A percentile compares a stretch with the other conserved stretches of the same genome.
These are phyloP conservation scores for Acrocyrtus sp. DNA, from an alignment of 2,888 invertebrate genomes.

Conservation along the genomic window DNA sequence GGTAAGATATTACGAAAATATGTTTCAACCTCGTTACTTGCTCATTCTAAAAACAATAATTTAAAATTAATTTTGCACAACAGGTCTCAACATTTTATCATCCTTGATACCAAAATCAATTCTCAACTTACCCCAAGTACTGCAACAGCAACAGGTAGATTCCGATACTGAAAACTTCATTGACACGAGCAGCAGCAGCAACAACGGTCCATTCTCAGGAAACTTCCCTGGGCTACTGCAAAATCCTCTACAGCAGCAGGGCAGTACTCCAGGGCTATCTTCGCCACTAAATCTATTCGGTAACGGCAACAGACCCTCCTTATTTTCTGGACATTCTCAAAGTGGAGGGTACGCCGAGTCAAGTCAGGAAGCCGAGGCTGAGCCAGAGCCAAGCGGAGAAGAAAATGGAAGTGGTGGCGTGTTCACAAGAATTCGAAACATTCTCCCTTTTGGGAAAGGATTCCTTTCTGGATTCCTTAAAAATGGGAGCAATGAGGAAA, in stretches of 20 bases:
- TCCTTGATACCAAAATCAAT: slow-evolving; percentile 23
- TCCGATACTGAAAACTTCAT: background rate
- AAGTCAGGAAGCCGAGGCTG: slow-evolving; percentile 5
- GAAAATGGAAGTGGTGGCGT: background rate
- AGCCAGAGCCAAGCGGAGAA: background rate
- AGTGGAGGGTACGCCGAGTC: no score
- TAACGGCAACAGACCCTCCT: background rate
- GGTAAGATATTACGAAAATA: slow-evolving; percentile 1
- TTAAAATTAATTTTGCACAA: background rate
- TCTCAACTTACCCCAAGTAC: slow-evolving; percentile 11
- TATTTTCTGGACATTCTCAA: background rate
- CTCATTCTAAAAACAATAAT: background rate
- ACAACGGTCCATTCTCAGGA: background rate
- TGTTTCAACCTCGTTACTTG: background rate
- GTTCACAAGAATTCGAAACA: slow-evolving; percentile 21
- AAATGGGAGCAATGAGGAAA: background rate
- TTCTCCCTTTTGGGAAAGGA: slow-evolving; percentile 29
- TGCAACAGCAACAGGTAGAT: no score
- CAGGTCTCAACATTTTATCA: slow-evolving; percentile 10
- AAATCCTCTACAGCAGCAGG: background rate
- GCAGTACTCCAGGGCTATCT: background rate
- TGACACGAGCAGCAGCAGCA: background rate
- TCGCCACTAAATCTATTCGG: background rate
- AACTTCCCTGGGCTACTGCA: slow-evolving; percentile 5
- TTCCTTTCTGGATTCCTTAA: slow-evolving; percentile 19